Evolutionary conservation across 1,140 invertebrate species (phyloP), one percentile per base, ranked within the genome.

Genomic region (Hyphantria cunea): DNA sequence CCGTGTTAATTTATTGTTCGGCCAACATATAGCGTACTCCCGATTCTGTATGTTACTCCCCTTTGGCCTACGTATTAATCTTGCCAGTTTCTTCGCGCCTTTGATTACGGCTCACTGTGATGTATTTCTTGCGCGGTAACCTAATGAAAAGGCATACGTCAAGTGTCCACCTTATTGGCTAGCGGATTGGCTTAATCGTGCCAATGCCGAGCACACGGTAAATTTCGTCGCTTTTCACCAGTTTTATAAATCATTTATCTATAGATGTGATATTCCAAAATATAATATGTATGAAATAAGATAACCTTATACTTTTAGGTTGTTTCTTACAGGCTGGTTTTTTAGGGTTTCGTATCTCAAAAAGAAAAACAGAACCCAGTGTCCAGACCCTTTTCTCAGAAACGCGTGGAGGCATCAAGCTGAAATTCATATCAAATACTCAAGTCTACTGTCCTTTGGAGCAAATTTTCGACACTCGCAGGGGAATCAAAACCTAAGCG

Each of bases 71-170:
- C 68, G 80, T 84, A 87, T 89, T 89, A 87, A 86, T 89, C 82
- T 82, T 74, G 68, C 62, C 70, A 63, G 71, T 79, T 78, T 71
- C 75, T 80, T 76, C 70, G 74, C 74, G 77, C 80, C 85, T 84
- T 88, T 90, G 84, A 90, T 90, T 90, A 88, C 89, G 79, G 74
- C 76, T 59, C 60, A 70, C 74, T 60, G 80, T 90, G 86, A 90
- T 88, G 84, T 86, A 90, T 90, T 86, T 86, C 81, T 85, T 86
- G 77, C 76, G 69, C 72, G 81, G 74, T 70, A 77, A 83, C 81
- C 80, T 90, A 90, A 90, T 89, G 84, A 82, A 81, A 88, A 81
- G 74, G 66, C 84, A 86, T 90, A 84, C 81, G 76, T 90, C 88
- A 90, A 89, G 84, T 84, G 80, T 83, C 88, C 72, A 84, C 84